Evolutionary conservation across 1,140 invertebrate genomes (phyloP), one percentile per base, ranked within the genome.

Genomic region (Polypedilum vanderplanki): DNA sequence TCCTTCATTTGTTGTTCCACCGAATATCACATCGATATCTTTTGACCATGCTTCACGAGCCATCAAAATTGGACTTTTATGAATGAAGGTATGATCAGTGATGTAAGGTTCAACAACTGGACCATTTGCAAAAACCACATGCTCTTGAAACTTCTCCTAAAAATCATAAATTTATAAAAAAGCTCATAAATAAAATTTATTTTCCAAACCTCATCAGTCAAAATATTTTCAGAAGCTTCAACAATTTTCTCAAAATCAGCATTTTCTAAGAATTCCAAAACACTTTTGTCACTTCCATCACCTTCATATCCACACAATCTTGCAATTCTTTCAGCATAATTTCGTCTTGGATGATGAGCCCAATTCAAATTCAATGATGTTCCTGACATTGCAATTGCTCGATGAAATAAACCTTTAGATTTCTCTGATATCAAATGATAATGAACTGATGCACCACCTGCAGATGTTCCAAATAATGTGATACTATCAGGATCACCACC

Each of bases 371-470:
- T 78, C 33, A 84, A 24, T 0, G 82, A 83, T 2, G 80, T 83
- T n/a, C 88, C 88, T 76, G 87, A 88, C 81, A 88, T 87, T 0
- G 83, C 75, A 40, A 90, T 89, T 0, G 85, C 86, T 79, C 86
- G 87, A 77, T 88, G 85, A 75, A 88, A 85, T 12, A 89, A 78
- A 15, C 86, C 86, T 81, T 79, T 76, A 20, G 83, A 78, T 41
- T 80, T 78, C 1, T 79, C 78, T 40, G 79, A 83, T 1, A 84
- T 73, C 4, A 79, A 67, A 0, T 83, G 77, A 33, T 81, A 75
- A 76, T 84, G 82, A 5, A 83, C 83, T 0, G 83, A 83, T 0
- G 81, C 83, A 2, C 83, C 85, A n/a, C 86, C 87, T 0, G 85
- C 85, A 77, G 83, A 33, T 3, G 24, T 33, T 33, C 87, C 87